Evolutionary conservation across 2,113 vertebrate species (phyloP).

Genomic region (Chrysochloris asiatica): DNA sequence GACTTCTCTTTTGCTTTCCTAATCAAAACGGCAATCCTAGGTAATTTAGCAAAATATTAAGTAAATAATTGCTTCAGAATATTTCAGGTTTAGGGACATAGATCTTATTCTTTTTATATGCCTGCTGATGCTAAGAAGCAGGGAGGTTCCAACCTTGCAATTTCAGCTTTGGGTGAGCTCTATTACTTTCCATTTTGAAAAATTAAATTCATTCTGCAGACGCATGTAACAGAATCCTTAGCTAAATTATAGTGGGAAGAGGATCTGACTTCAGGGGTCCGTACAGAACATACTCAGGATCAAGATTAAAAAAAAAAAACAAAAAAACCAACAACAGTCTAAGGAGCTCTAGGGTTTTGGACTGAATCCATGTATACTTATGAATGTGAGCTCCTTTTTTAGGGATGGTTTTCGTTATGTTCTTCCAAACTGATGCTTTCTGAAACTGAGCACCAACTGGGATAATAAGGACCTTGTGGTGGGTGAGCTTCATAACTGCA

Average conservation of each 20-base stretch:
- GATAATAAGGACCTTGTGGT: constrained; percentile 81
- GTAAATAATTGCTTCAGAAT: constrained; percentile 87
- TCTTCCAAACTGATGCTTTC: constrained; percentile 69
- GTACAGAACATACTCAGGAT: constrained; percentile 55
- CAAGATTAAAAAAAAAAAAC: constrained; percentile 60
- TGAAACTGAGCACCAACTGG: constrained; percentile 76
- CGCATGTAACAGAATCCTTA: constrained; percentile 63
- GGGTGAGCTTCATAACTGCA: constrained; percentile 79
- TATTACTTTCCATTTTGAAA: constrained; percentile 73
- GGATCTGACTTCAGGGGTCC: constrained; percentile 73
- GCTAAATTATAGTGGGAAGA: constrained; percentile 74
- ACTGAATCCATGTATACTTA: constrained; percentile 64
- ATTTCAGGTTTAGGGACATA: constrained; percentile 84
- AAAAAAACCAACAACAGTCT: background rate
- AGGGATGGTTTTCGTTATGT: constrained; percentile 45
- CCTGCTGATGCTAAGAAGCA: constrained; percentile 76
- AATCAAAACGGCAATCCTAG: constrained; percentile 84
- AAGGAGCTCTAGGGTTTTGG: constrained; percentile 58
- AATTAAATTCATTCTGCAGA: constrained; percentile 76
- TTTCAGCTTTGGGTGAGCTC: constrained; percentile 75
- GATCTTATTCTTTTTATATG: constrained; percentile 80
- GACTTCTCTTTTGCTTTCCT: constrained; percentile 84
- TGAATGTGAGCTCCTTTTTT: constrained; percentile 21
- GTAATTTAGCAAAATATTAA: constrained; percentile 89
- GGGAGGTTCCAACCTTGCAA: constrained; percentile 71